Evolutionary conservation across 2,888 invertebrate species (phyloP).

Genomic region (Neoaliturus tenellus): DNA sequence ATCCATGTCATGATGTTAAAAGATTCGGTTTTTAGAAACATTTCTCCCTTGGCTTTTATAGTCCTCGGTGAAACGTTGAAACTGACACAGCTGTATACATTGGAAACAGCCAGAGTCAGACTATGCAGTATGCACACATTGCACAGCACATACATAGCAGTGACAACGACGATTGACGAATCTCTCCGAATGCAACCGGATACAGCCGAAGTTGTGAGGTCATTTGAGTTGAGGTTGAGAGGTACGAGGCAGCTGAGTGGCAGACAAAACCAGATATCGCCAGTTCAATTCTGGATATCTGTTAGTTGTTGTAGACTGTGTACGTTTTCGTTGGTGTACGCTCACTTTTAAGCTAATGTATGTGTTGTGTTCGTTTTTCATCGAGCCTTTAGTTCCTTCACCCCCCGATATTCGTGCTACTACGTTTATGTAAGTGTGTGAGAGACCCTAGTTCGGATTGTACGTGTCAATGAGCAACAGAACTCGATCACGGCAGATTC

Average conservation of each 20-base stretch:
- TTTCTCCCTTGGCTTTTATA: too few relatives aligned
- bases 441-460: neutral
- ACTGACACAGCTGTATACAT: too few relatives aligned
- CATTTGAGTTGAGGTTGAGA: constrained; percentile 30
- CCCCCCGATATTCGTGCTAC: constrained; percentile 1
- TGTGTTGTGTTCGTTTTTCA: constrained; percentile 9
- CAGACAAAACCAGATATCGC: constrained; percentile 56
- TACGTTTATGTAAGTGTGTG: neutral
- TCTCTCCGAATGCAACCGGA: constrained; percentile 55
- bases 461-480: constrained; percentile 41
- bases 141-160: too few relatives aligned
- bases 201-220: constrained; percentile 52
- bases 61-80: too few relatives aligned
- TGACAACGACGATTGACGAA: too few relatives aligned
- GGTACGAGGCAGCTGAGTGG: constrained; percentile 3
- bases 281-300: constrained; percentile 54
- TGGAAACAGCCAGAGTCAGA: too few relatives aligned
- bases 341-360: constrained; percentile 37
- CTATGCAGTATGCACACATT: too few relatives aligned
- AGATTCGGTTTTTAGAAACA: too few relatives aligned
- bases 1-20: too few relatives aligned
- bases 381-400: neutral
- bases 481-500: constrained; percentile 32
- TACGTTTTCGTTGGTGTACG: neutral
- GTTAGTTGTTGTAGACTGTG: constrained; percentile 5